phyloP scores from a whole-genome alignment of 2,113 vertebrate genomes.

The Nyctibius bracteatus region DNA sequence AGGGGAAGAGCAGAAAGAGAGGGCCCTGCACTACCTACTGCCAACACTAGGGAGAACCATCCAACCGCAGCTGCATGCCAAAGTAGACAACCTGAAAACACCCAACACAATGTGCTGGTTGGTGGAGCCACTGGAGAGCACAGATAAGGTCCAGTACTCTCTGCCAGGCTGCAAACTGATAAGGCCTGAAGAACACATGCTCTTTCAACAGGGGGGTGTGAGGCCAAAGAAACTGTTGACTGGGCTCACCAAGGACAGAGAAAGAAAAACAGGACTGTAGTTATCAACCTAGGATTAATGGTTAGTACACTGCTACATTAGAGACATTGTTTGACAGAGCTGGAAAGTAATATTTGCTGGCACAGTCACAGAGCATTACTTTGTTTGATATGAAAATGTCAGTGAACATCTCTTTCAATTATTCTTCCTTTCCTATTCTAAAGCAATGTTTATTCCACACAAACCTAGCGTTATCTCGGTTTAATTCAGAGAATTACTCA shows the following conservation, averaged over 20 bases:
- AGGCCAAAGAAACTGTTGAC: not conserved
- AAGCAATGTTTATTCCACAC: not conserved
- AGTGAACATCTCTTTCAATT: conserved; percentile 53
- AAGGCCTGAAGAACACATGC: not conserved
- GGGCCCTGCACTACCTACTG: not conserved
- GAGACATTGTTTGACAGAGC: conserved; percentile 22
- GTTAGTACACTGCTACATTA: conserved; percentile 31
- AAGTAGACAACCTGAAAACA: not conserved
- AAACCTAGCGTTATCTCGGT: not conserved
- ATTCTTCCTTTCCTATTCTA: not conserved
- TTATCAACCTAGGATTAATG: conserved; percentile 10
- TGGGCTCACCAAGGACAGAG: not conserved
- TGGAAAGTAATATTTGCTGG: conserved; percentile 37
- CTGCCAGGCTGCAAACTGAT: not conserved
- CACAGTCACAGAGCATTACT: conserved; percentile 43
- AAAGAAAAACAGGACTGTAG: conserved; percentile 7
- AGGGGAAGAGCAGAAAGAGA: not conserved
- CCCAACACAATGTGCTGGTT: not conserved
- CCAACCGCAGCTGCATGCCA: not conserved
- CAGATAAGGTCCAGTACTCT: conserved; percentile 20
- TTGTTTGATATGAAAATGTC: conserved; percentile 64
- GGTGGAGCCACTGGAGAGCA: not conserved
- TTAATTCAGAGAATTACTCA: conserved; percentile 10
- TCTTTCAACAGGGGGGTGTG: not conserved
- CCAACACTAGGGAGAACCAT: not conserved